Conservation (phyloP, 2,113 vertebrate species). For the Thinocorus orbignyianus region DNA sequence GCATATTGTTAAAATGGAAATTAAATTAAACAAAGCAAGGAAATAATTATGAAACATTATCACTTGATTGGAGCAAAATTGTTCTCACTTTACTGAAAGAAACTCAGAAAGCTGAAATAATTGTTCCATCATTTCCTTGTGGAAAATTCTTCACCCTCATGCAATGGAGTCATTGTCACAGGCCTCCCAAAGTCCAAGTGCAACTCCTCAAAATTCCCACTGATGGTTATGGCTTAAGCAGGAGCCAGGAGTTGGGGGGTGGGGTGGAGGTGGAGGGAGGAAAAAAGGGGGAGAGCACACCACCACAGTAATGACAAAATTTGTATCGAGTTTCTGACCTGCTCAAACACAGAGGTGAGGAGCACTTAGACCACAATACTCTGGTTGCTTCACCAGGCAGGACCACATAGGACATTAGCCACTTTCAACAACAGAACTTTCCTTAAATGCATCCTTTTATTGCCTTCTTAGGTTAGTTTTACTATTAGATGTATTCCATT, state of each 20-base stretch:
- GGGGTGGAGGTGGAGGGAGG: too few species aligned
- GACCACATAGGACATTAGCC: neutral
- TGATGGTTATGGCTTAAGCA: too few species aligned
- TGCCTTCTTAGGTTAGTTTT: neutral
- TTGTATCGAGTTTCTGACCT: neutral
- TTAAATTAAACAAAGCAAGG: neutral
- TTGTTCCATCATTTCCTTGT: neutral
- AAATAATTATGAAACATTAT: neutral
- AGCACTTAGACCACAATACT: accelerated
- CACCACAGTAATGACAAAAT: neutral
- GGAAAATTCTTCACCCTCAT: neutral
- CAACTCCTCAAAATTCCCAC: too few species aligned
- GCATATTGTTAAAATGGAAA: neutral
- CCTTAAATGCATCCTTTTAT: neutral
- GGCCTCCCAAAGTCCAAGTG: too few species aligned
- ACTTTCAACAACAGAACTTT: neutral
- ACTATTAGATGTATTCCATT: neutral
- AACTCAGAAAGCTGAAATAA: neutral
- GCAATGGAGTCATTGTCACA: neutral
- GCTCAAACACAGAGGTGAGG: neutral
- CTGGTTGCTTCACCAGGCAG: neutral
- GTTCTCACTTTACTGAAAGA: neutral
- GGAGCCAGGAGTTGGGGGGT: too few species aligned
- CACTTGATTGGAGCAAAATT: neutral
- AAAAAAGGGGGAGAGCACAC: too few species aligned